Base-by-base conservation (phyloP, 1,140 invertebrate genomes). In the Drosophila funebris region DNA sequence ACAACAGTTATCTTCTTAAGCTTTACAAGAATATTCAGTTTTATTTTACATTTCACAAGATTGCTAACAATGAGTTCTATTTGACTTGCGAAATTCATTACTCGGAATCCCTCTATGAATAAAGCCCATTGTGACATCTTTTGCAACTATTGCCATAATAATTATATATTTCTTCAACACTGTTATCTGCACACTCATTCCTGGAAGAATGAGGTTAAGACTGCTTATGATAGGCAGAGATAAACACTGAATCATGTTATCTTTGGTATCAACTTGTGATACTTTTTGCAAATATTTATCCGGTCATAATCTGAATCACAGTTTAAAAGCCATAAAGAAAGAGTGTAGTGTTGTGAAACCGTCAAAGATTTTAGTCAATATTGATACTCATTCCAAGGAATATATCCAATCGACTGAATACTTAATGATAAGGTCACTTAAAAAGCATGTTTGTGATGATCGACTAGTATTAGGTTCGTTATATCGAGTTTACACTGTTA, bases 121-220 rank as follows among this genome's bases (percentile, higher is more conserved):
- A 13, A 31, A 5, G n/a, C 9, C 9, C 20, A 36, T n/a, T 43
- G 22, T 58, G 54, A 58, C 54, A 44, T 39, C 43, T 58, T 44
- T 44, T 18, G 14, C 27, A 41, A 56, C 14, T 41, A 41, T 56
- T 56, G 13, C 7, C 29, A n/a, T 14, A 20, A 20, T 11, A 31
- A 52, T 52, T 52, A 33, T n/a, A 36, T 36, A 36, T 4, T 13
- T 9, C 11, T 24, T 1, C 13, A 29, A 24, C 14, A 2, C 8
- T n/a, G 22, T 14, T 48, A 29, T 48, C 22, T 27, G 27, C 13
- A 27, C 5, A 13, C 14, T 48, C 22, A 48, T 29, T 1, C 44
- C n/a, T 2, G 13, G 22, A 4, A 43, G 22, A 56, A 11, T 18
- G 11, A n/a, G 22, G 14, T 11, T 36, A 36, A 13, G n/a, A 13